Percentiles rank a stretch among this genome's conserved stretches.
phyloP scores from a whole-genome alignment of 2,113 vertebrate species.

The Ivindomyrus marchei region DNA sequence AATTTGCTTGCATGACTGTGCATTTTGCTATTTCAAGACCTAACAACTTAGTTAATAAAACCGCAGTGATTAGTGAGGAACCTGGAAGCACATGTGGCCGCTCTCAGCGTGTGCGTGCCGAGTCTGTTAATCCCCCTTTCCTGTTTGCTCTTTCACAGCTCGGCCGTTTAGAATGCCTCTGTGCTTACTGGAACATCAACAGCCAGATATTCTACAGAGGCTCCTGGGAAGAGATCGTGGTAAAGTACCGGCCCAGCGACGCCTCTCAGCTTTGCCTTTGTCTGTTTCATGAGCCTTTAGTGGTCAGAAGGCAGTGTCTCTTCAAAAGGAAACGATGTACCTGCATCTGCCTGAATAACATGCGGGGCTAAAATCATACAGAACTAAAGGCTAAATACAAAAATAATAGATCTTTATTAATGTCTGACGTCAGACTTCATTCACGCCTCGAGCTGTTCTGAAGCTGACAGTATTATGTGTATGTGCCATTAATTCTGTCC shows the following conservation, averaged over 20 bases:
- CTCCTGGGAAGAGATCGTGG: constrained; percentile 77
- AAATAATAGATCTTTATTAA: neutral
- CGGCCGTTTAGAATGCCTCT: constrained; percentile 79
- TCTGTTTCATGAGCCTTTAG: neutral
- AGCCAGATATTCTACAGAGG: constrained; percentile 69
- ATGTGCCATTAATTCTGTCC: neutral
- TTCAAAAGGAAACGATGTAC: neutral
- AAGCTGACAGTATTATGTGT: neutral
- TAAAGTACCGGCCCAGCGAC: constrained; percentile 46
- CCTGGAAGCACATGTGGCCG: neutral
- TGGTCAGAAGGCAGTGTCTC: neutral
- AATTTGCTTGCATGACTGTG: neutral
- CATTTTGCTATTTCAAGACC: neutral
- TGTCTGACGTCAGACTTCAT: neutral
- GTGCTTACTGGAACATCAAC: constrained; percentile 85
- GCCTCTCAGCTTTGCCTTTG: neutral
- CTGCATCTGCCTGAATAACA: neutral
- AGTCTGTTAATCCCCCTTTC: neutral
- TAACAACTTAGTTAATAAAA: neutral
- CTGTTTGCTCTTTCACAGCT: constrained; percentile 58
- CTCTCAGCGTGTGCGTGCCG: neutral
- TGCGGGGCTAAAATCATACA: neutral
- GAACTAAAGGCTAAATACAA: neutral
- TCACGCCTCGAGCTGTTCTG: neutral
- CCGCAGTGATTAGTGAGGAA: neutral